Evolutionary conservation across 2,888 invertebrate genomes (phyloP).

Genomic region (Pardosa pseudoannulata): DNA sequence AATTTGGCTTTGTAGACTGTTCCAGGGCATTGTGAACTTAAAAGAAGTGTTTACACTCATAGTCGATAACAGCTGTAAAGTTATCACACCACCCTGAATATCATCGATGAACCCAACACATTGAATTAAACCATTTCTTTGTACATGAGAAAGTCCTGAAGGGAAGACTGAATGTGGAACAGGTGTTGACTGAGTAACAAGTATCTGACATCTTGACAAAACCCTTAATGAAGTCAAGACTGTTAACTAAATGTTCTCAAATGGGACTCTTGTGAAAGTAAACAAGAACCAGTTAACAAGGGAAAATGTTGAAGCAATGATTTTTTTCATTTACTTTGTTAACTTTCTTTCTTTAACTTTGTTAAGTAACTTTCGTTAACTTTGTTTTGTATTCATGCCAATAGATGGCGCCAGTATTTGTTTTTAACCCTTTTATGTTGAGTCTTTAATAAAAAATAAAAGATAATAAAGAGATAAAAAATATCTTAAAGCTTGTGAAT

Average conservation of each 20-base stretch:
- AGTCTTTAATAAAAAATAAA: too few species aligned
- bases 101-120: conserved; percentile 74
- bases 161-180: conserved; percentile 27
- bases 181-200: conserved; percentile 31
- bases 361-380: too few species aligned
- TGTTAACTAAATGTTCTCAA: neutral
- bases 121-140: conserved; percentile 73
- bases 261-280: neutral
- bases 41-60: conserved; percentile 5
- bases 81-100: conserved; percentile 71
- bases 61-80: conserved; percentile 68
- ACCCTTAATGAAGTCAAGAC: neutral
- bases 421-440: too few species aligned
- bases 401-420: too few species aligned
- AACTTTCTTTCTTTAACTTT: too few species aligned
- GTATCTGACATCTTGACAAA: conserved; percentile 59
- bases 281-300: neutral
- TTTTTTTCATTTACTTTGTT: too few species aligned
- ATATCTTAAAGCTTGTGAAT: too few species aligned
- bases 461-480: too few species aligned
- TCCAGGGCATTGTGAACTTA: conserved; percentile 58
- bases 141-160: conserved; percentile 25
- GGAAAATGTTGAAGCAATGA: conserved; percentile 8
- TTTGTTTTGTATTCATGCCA: too few species aligned
- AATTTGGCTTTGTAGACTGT: conserved; percentile 75